Evolutionary conservation across 2,113 vertebrate species (phyloP).

Genomic region (Columba janthina): DNA sequence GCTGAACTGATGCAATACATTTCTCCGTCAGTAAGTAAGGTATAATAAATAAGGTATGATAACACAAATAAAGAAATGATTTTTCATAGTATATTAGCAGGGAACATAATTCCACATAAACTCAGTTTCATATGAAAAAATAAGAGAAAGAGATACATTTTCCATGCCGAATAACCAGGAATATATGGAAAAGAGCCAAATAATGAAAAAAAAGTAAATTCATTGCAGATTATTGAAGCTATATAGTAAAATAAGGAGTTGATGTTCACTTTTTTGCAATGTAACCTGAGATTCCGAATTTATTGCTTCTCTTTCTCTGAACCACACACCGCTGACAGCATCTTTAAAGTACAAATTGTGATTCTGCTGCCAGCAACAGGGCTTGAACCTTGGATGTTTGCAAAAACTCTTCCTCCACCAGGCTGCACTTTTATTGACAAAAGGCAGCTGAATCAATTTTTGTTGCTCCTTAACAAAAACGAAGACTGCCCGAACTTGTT

Average conservation of each 20-base stretch:
- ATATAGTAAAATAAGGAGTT: not conserved
- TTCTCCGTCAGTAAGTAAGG: not conserved
- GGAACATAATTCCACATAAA: not conserved
- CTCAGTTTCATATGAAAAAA: not conserved
- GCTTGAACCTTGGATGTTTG: not conserved
- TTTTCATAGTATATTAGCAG: not conserved
- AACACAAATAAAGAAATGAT: slow-evolving; percentile 11
- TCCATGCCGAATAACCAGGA: not conserved
- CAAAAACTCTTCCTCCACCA: not conserved
- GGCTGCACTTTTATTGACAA: slow-evolving; percentile 29
- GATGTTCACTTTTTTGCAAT: not conserved
- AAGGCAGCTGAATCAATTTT: slow-evolving; percentile 38
- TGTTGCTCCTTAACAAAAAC: not conserved
- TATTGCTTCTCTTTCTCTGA: not conserved
- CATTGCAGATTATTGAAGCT: not conserved
- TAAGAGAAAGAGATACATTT: not conserved
- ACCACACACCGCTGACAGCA: not conserved
- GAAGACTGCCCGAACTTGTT: slow-evolving; percentile 22
- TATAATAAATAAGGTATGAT: slow-evolving; percentile 22
- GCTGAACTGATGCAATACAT: not conserved
- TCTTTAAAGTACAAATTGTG: slow-evolving; percentile 1
- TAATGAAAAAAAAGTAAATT: not conserved
- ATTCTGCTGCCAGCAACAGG: slow-evolving; percentile 2
- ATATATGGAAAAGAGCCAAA: not conserved
- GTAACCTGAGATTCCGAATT: not conserved